A percentile compares a stretch with the other conserved stretches of the same genome.
Evolutionary conservation across 2,113 vertebrate species (phyloP).

Genomic region (Condylura cristata): DNA sequence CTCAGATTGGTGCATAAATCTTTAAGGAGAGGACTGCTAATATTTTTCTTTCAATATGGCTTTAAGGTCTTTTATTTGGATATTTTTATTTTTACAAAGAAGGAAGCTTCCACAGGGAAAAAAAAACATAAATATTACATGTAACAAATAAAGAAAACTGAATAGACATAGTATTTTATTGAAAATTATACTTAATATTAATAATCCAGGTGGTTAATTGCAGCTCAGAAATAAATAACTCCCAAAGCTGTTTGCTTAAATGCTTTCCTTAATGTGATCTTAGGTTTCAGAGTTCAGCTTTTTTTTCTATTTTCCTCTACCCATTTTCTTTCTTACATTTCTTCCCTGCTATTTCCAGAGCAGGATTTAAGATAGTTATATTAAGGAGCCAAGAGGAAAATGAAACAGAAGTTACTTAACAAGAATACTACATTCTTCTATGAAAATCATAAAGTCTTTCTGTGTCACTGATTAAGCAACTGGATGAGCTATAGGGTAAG

Average conservation of each 20-base stretch:
- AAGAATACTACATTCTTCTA: background rate
- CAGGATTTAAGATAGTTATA: background rate
- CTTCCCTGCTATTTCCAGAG: background rate
- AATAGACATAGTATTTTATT: background rate
- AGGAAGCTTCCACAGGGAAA: background rate
- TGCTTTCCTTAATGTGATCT: background rate
- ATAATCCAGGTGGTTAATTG: background rate
- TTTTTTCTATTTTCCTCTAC: background rate
- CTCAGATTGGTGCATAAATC: background rate
- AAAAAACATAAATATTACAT: constrained; percentile 38
- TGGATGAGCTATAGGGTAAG: background rate
- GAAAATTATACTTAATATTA: background rate
- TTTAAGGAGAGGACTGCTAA: background rate
- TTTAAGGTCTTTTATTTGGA: constrained; percentile 11
- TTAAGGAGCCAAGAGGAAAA: background rate
- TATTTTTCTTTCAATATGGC: background rate
- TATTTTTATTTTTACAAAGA: constrained; percentile 50
- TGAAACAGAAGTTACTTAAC: background rate
- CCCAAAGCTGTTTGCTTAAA: background rate
- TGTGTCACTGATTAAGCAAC: background rate
- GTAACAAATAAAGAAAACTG: constrained; percentile 42
- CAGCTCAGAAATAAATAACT: background rate
- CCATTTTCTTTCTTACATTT: background rate
- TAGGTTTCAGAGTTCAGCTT: background rate
- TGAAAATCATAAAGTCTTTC: background rate